Percentiles rank a stretch among this genome's conserved stretches.
Evolutionary conservation across 2,113 vertebrate genomes (phyloP).

Genomic region (Istiophorus platypterus): DNA sequence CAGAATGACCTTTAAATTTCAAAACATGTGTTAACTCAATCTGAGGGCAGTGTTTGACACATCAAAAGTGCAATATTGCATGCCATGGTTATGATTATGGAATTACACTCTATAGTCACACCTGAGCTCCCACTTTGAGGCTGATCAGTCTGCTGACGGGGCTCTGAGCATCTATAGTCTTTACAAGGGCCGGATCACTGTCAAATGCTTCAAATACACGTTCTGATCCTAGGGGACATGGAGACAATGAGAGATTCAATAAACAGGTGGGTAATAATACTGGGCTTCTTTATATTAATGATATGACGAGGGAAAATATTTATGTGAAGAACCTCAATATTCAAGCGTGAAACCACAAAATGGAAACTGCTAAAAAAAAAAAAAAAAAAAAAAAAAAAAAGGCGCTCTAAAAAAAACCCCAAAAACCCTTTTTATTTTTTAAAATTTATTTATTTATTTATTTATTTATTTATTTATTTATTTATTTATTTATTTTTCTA

Average conservation of each 20-base stretch:
- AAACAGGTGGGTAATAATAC: background rate
- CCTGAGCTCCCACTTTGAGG: conserved; percentile 95
- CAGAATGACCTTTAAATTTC: conserved; percentile 91
- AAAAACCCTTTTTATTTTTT: no score
- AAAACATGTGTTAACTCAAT: background rate
- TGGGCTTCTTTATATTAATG: background rate
- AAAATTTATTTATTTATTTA: no score
- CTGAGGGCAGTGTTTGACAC: rapidly evolving
- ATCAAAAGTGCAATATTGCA: background rate
- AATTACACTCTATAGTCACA: conserved; percentile 41
- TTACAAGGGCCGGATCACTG: conserved; percentile 89
- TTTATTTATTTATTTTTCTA: no score
- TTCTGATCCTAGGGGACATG: conserved; percentile 81
- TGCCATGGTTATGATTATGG: background rate
- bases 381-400: no score
- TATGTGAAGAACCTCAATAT: background rate
- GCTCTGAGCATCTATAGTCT: conserved; percentile 89
- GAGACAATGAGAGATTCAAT: background rate
- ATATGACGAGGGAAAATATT: background rate
- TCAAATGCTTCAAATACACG: conserved; percentile 90
- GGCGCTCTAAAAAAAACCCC: no score
- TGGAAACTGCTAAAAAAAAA: background rate
- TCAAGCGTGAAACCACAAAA: no score
- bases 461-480: no score
- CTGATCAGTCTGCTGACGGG: conserved; percentile 89